A percentile compares a stretch with the other conserved stretches of the same genome.
phyloP scores from a whole-genome alignment of 2,113 vertebrate species.

The Rallus limicola region DNA sequence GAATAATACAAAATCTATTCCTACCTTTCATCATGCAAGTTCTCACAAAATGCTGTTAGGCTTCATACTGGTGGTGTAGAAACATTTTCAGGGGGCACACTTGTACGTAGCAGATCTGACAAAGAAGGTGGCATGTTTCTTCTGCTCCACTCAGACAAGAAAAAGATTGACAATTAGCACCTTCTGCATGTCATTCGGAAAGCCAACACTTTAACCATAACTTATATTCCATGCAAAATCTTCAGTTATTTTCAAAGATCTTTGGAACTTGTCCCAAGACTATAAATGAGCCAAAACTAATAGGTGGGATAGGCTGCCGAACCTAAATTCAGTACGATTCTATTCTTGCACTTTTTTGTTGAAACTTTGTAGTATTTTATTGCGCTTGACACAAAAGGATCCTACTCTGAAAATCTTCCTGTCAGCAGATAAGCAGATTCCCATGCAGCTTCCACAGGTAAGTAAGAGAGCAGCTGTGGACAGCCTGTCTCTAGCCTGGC shows the following conservation, averaged over 20 bases:
- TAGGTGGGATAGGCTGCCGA: background rate
- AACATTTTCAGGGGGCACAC: background rate
- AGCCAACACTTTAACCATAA: background rate
- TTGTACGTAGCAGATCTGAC: background rate
- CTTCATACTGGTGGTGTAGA: constrained; percentile 13
- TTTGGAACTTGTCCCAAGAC: background rate
- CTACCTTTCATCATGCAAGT: constrained; percentile 5
- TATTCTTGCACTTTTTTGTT: background rate
- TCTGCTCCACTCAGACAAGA: background rate
- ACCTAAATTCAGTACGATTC: background rate
- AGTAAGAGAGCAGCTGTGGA: background rate
- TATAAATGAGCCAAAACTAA: background rate
- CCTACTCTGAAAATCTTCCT: background rate
- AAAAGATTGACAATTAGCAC: background rate
- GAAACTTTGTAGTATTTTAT: background rate
- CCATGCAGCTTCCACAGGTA: background rate
- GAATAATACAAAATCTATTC: constrained; percentile 28
- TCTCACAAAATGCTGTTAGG: background rate
- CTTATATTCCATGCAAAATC: background rate
- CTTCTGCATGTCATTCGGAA: background rate
- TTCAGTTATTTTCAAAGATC: background rate
- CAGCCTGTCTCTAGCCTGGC: background rate
- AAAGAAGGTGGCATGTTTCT: background rate
- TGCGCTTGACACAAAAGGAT: background rate
- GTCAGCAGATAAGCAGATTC: background rate